Base-by-base conservation (phyloP, 2,797 vertebrate genomes). In the Melanogrammus aeglefinus region DNA sequence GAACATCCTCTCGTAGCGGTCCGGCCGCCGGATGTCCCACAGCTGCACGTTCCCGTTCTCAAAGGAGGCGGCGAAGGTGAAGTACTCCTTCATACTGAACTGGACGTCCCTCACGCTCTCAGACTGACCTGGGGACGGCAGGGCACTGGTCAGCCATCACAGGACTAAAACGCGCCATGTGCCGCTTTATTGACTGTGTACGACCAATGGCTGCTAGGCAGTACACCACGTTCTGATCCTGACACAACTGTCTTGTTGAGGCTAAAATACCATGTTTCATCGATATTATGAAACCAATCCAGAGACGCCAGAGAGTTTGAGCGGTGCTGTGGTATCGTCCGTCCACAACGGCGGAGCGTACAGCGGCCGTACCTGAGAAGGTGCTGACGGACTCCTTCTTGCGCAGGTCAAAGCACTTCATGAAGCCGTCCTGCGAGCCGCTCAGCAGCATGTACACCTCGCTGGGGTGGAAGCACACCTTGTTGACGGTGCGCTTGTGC, bases 51-150 rank as follows among this genome's bases (percentile, higher is more conserved):
- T 99, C 1, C 98, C 98, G 0, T 99, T 99, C 91, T 99, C 98
- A 0, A 99, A 99, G 14, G 98, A 98, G 18, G 98, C 97, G 0
- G 98, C 97, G 0, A 99, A 99, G 0, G 98, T 97, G 86, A 99
- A 99, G 88, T 98, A 99, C 90, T 99, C 98, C n/a, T 97, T 96
- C 88, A 97, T 96, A 88, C 98, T 99, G 90, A 99, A 99, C 94
- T 99, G 98, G 36, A 99, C 98, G 0, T 99, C 98, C 0, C 98
- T 93, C 8, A 99, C 98, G 0, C 98, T 99, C 91, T 99, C 98
- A 0, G 98, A 99, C 93, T 99, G 98, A 87, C 98, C 98, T 99
- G 87, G 6, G 73, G 47, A 63, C 2, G 16, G n/a, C 18, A 16
- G 71, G 10, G 33, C 16, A 38, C 2, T 0, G 24, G 13, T 9